Base-by-base conservation (phyloP, 2,113 vertebrate species). In the Equus quagga region DNA sequence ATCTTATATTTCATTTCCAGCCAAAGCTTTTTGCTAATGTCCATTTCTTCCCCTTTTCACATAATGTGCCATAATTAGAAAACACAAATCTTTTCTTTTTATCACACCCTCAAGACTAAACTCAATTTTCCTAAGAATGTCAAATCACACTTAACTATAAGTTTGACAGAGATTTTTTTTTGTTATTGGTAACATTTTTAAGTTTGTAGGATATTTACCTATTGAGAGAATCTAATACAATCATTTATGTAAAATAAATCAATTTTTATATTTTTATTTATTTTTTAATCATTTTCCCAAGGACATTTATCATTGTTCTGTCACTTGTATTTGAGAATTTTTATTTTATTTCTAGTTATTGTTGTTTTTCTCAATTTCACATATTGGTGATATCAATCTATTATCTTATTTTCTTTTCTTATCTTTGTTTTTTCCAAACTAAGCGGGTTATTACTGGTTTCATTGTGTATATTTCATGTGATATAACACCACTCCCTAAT, bases 291-390 rank as follows among this genome's bases (percentile, higher is more conserved):
- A 58, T 80, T 79, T 73, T 24, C 41, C 19, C 62, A 85, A 92
- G 36, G 5, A 31, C 3, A 44, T 54, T 70, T 78, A 31, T 89
- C 41, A 62, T 33, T 56, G 44, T 73, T 62, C 46, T 89, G 19
- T 69, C 23, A 69, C 10, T 46, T 3, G 12, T 56, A 36, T 56
- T 87, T 82, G 31, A 65, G 4, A 65, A 82, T 46, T 88, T 41
- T 28, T 18, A 86, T 41, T 65, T 84, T 60, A 51, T 84, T 93
- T 86, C 5, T 94, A 89, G 85, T 97, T 94, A 70, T 33, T 72
- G 8, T 79, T 83, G 17, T 49, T 88, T 64, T 72, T 15, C 0
- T 33, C 31, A 76, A 44, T 54, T 31, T 69, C 70, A 85, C 12
- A 62, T 2, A 44, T 54, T 91, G 10, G 10, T 51, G n/a, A 33